Base-by-base conservation (phyloP, 1,140 invertebrate species). In the Eriocheir sinensis region DNA sequence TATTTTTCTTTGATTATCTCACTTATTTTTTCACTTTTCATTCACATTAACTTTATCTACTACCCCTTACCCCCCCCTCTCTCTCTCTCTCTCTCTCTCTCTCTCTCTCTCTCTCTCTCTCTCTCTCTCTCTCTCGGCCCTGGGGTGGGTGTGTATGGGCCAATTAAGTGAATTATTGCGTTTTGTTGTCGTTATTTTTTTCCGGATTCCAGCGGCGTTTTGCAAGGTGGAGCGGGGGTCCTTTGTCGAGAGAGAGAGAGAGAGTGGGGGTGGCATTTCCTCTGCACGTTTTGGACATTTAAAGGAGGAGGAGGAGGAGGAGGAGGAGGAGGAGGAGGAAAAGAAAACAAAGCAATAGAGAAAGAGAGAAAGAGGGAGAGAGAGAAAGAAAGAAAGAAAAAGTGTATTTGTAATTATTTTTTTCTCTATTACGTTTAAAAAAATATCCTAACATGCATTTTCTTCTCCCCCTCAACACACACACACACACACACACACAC, bases 401-500 rank as follows among this genome's bases (percentile, higher is more conserved):
- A 72, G 60, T 15, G n/a, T 72, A 72, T 15, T 15, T 72, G 60
- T 15, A 72, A n/a, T 15, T 72, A 72, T 15, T 15, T 72, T 72
- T 72, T n/a, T 72, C n/a, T 72, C n/a, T 15, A 15, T 72, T 15
- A 15, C 60, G n/a, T 72, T 72, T n/a, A 15, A 72, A 15, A 15
- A n/a, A 72, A 72, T 15, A 15, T 15, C 60, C 60, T n/a, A 72
- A 72, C n/a, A 15, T n/a, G 60, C 60, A n/a, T 15, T n/a, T 72
- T n/a, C 12, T 72, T 15, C 80, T 38, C 12, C 80, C 30, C 80
- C 15, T 38, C 15, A 12, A 83, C 80, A 83, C 80, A 83, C 80
- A 83, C 80, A 83, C 80, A 83, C 80, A 83, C 80, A 83, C 80
- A 83, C 80, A 83, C 80, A 83, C 80, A 83, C 80, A 83, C 80